Evolutionary conservation across 2,113 vertebrate species (phyloP).

Genomic region (Oenanthe oenanthe): DNA sequence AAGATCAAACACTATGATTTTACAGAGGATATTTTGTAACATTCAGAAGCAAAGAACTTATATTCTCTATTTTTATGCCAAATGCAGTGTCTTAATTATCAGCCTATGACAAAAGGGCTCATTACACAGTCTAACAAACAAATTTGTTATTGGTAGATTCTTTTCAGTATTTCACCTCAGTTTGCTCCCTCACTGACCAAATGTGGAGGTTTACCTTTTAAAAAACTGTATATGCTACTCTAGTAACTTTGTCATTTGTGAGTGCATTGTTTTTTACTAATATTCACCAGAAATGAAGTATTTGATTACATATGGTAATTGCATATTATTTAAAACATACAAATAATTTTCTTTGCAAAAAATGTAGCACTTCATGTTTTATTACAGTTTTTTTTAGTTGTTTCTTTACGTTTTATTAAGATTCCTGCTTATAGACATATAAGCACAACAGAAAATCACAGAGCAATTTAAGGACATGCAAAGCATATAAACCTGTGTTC

Average conservation of each 20-base stretch:
- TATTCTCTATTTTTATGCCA: background rate
- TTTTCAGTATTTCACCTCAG: background rate
- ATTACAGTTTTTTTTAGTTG: background rate
- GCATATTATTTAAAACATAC: background rate
- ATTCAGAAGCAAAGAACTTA: background rate
- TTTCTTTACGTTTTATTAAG: background rate
- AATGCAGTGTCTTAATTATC: background rate
- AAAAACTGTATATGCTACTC: background rate
- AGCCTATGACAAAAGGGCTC: background rate
- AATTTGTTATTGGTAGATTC: background rate
- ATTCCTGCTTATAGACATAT: background rate
- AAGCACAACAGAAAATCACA: background rate
- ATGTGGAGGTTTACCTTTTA: background rate
- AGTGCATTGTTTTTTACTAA: constrained; percentile 47
- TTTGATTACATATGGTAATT: constrained; percentile 10
- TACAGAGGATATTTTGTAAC: background rate
- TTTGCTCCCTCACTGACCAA: constrained; percentile 11
- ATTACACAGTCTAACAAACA: background rate
- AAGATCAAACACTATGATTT: background rate
- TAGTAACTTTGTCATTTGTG: constrained; percentile 34
- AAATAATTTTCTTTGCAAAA: background rate
- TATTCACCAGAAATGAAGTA: constrained; percentile 42
- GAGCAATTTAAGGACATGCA: background rate
- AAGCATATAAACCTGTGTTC: background rate
- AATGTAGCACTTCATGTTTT: background rate